Conservation (phyloP, 2,888 invertebrate genomes). For the Exephanes ischioxanthus region DNA sequence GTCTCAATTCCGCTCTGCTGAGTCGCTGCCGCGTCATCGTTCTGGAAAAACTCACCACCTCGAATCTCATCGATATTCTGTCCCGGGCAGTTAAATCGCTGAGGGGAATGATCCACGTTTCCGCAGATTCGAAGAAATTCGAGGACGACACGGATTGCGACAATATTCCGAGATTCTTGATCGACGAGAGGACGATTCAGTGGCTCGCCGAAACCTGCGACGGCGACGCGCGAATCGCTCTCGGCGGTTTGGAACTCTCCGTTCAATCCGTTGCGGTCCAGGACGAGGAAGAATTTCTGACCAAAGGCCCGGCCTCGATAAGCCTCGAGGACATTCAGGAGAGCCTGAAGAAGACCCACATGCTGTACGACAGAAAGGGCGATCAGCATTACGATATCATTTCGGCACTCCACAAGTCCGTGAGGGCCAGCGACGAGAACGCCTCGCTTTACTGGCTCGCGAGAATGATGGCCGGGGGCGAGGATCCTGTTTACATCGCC, state of each 20-base stretch:
- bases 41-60: conserved; percentile 89
- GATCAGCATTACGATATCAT: conserved; percentile 94
- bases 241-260: conserved; percentile 91
- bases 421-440: conserved; percentile 92
- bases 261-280: conserved; percentile 86
- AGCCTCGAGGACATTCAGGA: conserved; percentile 90
- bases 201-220: conserved; percentile 92
- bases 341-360: conserved; percentile 91
- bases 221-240: conserved; percentile 92
- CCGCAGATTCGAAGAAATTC: conserved; percentile 27
- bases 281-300: conserved; percentile 70
- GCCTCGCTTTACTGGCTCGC: conserved; percentile 94
- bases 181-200: conserved; percentile 88
- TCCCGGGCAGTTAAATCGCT: conserved; percentile 86
- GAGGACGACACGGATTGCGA: not conserved
- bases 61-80: conserved; percentile 88
- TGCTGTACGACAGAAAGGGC: conserved; percentile 92
- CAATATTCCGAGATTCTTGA: conserved; percentile 77
- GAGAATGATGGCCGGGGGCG: conserved; percentile 92
- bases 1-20: conserved; percentile 91
- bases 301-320: conserved; percentile 85
- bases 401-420: conserved; percentile 93
- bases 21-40: conserved; percentile 92
- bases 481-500: conserved; percentile 92
- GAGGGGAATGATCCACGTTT: conserved; percentile 75